phyloP scores from a whole-genome alignment of 2,888 invertebrate genomes.

The Cylloceria caligata region DNA sequence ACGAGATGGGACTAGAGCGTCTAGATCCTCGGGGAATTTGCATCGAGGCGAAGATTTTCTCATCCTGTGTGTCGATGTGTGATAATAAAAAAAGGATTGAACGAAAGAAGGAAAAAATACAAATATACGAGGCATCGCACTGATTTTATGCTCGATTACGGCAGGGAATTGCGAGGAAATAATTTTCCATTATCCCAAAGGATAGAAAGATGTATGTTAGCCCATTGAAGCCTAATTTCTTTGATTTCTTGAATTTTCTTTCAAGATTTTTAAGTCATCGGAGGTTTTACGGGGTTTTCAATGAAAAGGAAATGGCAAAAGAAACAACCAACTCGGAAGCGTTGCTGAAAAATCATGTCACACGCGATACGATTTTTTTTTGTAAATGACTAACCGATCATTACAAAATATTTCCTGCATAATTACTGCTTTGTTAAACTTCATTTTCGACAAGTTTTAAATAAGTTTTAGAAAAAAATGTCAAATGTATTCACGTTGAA shows the following conservation, averaged over 20 bases:
- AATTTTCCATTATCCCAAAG: not conserved
- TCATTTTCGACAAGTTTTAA: no score
- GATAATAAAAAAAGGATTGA: conserved; percentile 24
- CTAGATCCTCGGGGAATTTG: conserved; percentile 48
- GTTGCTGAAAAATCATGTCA: no score
- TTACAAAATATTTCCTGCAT: no score
- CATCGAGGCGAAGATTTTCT: conserved; percentile 46
- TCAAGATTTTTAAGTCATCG: not conserved
- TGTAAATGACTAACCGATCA: no score
- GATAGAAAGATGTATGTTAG: not conserved
- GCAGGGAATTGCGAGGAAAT: conserved; percentile 8
- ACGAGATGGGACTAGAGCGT: conserved; percentile 25
- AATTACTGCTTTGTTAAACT: no score
- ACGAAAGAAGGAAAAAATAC: not conserved
- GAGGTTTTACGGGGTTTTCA: no score
- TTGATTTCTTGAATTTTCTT: not conserved
- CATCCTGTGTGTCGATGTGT: conserved; percentile 29
- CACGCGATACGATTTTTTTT: no score
- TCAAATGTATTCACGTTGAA: no score
- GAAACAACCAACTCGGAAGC: no score
- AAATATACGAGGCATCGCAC: not conserved
- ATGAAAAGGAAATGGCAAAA: no score
- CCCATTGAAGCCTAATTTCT: not conserved
- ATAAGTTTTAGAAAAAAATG: no score
- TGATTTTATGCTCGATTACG: not conserved